phyloP scores from a whole-genome alignment of 2,888 invertebrate genomes.

The Drosophila kuntzei region DNA sequence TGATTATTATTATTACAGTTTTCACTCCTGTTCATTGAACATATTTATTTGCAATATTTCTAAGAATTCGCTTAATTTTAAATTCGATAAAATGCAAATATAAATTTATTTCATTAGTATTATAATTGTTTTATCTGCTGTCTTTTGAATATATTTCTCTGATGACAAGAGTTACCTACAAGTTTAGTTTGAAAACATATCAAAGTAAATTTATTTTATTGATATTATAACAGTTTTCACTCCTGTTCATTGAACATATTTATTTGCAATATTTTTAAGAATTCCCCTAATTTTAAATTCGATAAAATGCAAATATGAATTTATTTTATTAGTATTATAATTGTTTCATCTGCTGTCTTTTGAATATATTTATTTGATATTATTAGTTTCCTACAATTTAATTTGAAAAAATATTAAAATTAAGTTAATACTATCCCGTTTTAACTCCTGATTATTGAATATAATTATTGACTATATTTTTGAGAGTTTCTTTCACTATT shows the following conservation, averaged over 20 bases:
- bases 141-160: not conserved
- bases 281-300: not conserved
- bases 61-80: not conserved
- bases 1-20: constrained; percentile 2
- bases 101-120: not conserved
- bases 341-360: too few species aligned
- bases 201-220: not conserved
- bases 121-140: not conserved
- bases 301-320: constrained; percentile 3
- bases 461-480: too few species aligned
- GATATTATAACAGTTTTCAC: not conserved
- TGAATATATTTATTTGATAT: too few species aligned
- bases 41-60: not conserved
- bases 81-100: not conserved
- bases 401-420: too few species aligned
- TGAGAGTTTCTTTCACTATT: too few species aligned
- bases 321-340: not conserved
- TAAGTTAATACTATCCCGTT: not conserved
- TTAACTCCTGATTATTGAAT: not conserved
- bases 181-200: too few species aligned
- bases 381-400: too few species aligned
- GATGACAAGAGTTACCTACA: too few species aligned
- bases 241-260: not conserved
- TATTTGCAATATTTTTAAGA: not conserved
- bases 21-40: not conserved